Evolutionary conservation across 2,888 invertebrate species (phyloP).

Genomic region (Ichneumon xanthorius): DNA sequence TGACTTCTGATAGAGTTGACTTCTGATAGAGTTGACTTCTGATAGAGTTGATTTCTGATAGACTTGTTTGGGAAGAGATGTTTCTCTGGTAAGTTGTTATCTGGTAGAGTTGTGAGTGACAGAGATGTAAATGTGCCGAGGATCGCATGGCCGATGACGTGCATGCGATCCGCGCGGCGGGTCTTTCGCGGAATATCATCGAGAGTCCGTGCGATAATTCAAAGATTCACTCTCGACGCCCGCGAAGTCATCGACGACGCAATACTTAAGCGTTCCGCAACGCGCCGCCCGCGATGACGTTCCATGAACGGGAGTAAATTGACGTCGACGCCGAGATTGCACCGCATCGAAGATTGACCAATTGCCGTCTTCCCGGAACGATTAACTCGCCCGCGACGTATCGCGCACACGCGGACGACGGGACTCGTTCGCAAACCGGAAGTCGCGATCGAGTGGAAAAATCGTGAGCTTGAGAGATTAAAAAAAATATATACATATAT

Average conservation of each 20-base stretch:
- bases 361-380: slow-evolving; percentile 59
- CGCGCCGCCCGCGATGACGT: slow-evolving; percentile 14
- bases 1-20: no score
- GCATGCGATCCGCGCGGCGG: no score
- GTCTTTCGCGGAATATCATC: not conserved
- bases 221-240: not conserved
- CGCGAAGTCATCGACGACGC: slow-evolving; percentile 16
- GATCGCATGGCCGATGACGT: not conserved
- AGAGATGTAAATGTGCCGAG: no score
- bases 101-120: no score
- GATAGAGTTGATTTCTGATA: no score
- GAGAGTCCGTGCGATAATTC: not conserved
- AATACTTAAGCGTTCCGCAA: not conserved
- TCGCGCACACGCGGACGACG: slow-evolving; percentile 6
- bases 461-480: slow-evolving; percentile 30
- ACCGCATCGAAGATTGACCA: slow-evolving; percentile 50
- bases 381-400: slow-evolving; percentile 34
- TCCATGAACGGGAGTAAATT: slow-evolving; percentile 6
- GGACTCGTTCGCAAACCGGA: slow-evolving; percentile 19
- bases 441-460: slow-evolving; percentile 31
- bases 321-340: slow-evolving; percentile 25
- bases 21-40: no score
- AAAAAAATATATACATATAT: not conserved
- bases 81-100: no score
- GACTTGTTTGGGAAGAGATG: no score